Percentiles rank a stretch among this genome's conserved stretches.
These are phyloP conservation scores for Pilophorus perplexus DNA, from an alignment of 2,888 invertebrate species.

Conservation along the genomic window DNA sequence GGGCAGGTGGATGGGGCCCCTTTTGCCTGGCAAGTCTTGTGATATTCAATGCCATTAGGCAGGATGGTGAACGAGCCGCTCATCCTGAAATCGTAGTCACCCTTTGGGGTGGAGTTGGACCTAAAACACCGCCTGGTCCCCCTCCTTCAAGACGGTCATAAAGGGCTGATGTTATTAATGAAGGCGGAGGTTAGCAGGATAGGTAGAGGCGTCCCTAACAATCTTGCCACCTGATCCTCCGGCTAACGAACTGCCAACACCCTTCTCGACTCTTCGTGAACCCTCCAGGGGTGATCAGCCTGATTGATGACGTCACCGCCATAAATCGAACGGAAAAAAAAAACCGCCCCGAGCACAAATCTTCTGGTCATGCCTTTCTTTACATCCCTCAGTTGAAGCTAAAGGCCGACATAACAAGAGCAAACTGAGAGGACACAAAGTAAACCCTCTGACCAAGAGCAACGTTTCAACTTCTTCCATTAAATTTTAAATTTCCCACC, in stretches of 20 bases:
- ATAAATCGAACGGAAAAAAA: neutral
- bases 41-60: slow-evolving; percentile 32
- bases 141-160: slow-evolving; percentile 1
- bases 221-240: slow-evolving; percentile 34
- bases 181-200: slow-evolving; percentile 27
- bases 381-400: too few relatives aligned
- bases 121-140: neutral
- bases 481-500: too few relatives aligned
- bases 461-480: too few relatives aligned
- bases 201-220: slow-evolving; percentile 26
- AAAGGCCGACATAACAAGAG: too few relatives aligned
- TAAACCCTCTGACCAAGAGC: neutral
- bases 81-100: too few relatives aligned
- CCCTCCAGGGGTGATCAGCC: neutral
- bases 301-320: slow-evolving; percentile 21
- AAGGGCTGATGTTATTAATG: slow-evolving; percentile 27
- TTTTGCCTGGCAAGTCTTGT: neutral
- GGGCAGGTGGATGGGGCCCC: too few relatives aligned
- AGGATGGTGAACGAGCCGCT: too few relatives aligned
- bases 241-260: slow-evolving; percentile 25
- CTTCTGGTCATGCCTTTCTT: too few relatives aligned
- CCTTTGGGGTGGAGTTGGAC: too few relatives aligned
- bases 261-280: neutral
- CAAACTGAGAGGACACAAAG: too few relatives aligned
- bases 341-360: neutral